Conservation (phyloP, 2,888 invertebrate genomes). For the Dyspetes luteomarginatus region DNA sequence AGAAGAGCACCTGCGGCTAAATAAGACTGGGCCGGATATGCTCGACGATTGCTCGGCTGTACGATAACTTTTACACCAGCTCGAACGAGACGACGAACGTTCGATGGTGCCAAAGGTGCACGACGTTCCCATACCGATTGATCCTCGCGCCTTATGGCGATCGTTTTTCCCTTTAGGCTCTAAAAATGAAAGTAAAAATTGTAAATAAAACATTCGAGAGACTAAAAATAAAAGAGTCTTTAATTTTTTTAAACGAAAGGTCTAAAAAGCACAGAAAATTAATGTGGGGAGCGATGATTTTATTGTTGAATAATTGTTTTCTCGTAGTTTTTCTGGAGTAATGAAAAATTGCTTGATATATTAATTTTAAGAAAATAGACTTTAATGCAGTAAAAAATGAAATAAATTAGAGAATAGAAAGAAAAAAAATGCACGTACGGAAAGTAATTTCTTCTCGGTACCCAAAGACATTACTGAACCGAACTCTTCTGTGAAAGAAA, state of each 20-base stretch:
- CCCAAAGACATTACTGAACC: background rate
- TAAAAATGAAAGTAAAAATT: constrained; percentile 49
- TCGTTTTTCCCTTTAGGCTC: constrained; percentile 87
- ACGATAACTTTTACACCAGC: constrained; percentile 97
- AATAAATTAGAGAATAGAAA: background rate
- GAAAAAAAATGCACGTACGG: background rate
- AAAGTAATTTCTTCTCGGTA: constrained; percentile 32
- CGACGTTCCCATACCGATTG: constrained; percentile 98
- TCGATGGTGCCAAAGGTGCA: constrained; percentile 96
- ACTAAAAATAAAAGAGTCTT: background rate
- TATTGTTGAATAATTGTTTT: no score
- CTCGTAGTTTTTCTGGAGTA: no score
- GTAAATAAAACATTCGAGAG: background rate
- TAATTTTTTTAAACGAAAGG: background rate
- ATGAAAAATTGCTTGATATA: no score
- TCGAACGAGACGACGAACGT: constrained; percentile 94
- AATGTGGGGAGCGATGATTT: no score
- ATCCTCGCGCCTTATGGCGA: constrained; percentile 95
- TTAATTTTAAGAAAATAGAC: no score
- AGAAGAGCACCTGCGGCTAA: constrained; percentile 96
- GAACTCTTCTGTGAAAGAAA: background rate
- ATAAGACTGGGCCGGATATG: constrained; percentile 99
- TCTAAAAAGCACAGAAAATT: no score
- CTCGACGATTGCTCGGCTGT: constrained; percentile 98
- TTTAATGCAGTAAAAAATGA: background rate